A percentile compares a stretch with the other conserved stretches of the same genome.
Evolutionary conservation across 1,140 invertebrate species (phyloP).

Genomic region (Aporrectodea caliginosa): DNA sequence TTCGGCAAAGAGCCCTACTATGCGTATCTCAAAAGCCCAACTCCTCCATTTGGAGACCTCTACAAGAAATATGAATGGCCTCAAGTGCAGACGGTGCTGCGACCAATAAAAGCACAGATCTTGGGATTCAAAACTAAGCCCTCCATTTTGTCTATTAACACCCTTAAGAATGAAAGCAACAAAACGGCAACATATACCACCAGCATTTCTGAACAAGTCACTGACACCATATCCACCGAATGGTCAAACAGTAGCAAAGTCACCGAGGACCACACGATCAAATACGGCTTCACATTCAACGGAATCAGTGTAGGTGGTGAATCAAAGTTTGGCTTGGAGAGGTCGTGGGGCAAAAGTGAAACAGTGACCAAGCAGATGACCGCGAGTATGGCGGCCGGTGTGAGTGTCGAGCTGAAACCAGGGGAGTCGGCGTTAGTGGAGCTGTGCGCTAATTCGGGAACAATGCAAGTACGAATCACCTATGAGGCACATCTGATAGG

Average conservation of each 20-base stretch:
- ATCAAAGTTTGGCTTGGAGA: background rate
- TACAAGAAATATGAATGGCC: background rate
- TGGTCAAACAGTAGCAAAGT: background rate
- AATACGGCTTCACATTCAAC: background rate
- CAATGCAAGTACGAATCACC: background rate
- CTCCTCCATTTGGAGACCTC: background rate
- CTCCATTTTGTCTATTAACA: background rate
- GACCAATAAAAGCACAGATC: background rate
- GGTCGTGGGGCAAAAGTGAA: background rate
- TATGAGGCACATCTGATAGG: background rate
- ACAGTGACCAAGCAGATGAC: background rate
- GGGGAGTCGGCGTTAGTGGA: background rate
- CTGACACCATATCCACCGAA: background rate
- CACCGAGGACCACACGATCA: background rate
- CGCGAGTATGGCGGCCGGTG: background rate
- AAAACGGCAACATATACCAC: background rate
- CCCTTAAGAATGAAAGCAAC: background rate
- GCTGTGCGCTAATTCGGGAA: background rate
- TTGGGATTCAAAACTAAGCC: background rate
- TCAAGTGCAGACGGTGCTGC: background rate
- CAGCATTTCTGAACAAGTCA: background rate
- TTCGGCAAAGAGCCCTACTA: background rate
- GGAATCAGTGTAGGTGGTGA: background rate
- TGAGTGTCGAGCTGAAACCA: background rate
- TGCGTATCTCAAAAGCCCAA: background rate